A percentile compares a stretch with the other conserved stretches of the same genome.
phyloP scores from a whole-genome alignment of 2,797 vertebrate genomes.

The Brotula barbata region DNA sequence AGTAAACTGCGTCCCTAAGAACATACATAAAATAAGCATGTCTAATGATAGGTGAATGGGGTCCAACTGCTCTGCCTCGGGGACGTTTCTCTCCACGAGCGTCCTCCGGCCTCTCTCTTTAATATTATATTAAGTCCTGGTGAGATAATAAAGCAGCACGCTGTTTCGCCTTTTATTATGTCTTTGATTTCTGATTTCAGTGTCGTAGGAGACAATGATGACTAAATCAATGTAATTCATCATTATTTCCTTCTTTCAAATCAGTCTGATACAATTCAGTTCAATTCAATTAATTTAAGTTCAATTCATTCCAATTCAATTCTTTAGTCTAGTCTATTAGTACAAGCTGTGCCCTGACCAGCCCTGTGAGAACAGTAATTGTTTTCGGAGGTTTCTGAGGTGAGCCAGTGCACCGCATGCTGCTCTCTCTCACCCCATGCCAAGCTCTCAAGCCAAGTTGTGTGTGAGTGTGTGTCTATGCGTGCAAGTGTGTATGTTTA shows the following conservation, averaged over 20 bases:
- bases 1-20: conserved; percentile 39
- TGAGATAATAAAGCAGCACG: conserved; percentile 52
- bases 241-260: background rate
- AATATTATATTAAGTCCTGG: conserved; percentile 53
- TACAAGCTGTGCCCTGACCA: conserved; percentile 68
- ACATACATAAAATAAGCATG: conserved; percentile 56
- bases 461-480: conserved; percentile 41
- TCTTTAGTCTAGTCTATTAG: conserved; percentile 63
- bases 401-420: conserved; percentile 73
- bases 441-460: conserved; percentile 73
- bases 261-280: conserved; percentile 16
- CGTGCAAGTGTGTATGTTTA: conserved; percentile 45
- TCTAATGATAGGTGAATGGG: conserved; percentile 55
- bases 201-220: conserved; percentile 36
- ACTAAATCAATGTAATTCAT: conserved; percentile 6
- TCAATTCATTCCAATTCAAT: conserved; percentile 38
- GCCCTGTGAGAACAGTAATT: conserved; percentile 76
- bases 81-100: conserved; percentile 41
- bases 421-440: conserved; percentile 72
- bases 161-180: conserved; percentile 45
- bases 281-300: conserved; percentile 22
- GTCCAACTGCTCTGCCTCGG: conserved; percentile 41
- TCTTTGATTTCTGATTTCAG: conserved; percentile 25
- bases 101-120: conserved; percentile 44
- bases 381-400: conserved; percentile 78